Evolutionary conservation across 2,888 invertebrate genomes (phyloP), one percentile per base, ranked within the genome.

Genomic region (Metallyticus violacea): DNA sequence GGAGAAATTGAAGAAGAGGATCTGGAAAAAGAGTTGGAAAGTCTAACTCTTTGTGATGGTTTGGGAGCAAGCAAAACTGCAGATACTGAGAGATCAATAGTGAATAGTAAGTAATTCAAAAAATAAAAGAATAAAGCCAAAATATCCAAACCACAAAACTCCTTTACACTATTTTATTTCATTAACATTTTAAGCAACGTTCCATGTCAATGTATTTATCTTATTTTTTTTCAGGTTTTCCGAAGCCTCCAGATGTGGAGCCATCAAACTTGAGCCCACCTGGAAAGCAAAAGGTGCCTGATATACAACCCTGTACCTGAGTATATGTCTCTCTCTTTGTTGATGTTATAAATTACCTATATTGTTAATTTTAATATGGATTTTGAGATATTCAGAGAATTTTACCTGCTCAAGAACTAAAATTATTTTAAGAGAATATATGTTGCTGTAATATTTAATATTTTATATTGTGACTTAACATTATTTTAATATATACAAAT

Each of bases 21-120:
- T 80, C 90, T 95, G 25, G 97, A 97, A 90, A 92, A 94, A 7
- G 96, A 96, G 90, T 91, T 96, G 79, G 93, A 92, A 30, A 94
- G 95, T 40, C 90, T 96, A 30, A 62, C 40, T 62, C 40, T 62
- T 15, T 62, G 90, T 96, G 22, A 77, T 6, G 26, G 7, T 7
- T 26, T 6, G 82, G 4, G 22, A 78, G 26, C 15, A 3, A 79
- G 15, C 28, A 22, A 40, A 81, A 81, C 26, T 25, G 22, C 5
- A n/a, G n/a, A n/a, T 29, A 22, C 81, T 28, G 30, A 30, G 25
- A 22, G n/a, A 29, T 25, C 81, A 30, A 6, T n/a, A 4, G 5
- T 6, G 9, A 9, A 5, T 30, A 15, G n/a, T 25, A 30, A 40
- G 81, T 81, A 22, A 40, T 4, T 30, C 30, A 30, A 30, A 30